phyloP scores from a whole-genome alignment of 2,113 vertebrate genomes.

The Azemiops feae region DNA sequence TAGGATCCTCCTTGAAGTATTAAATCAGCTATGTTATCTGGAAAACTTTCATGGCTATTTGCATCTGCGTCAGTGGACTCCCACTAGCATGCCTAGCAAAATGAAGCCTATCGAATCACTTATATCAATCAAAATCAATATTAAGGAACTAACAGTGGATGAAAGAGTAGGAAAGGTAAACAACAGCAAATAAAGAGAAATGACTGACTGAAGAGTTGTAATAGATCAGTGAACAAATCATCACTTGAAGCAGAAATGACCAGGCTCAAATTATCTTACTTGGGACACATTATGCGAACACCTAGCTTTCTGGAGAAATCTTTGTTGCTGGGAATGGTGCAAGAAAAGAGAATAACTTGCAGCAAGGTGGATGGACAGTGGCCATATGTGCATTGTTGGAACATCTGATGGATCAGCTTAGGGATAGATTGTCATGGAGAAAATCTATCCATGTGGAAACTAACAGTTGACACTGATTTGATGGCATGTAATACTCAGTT shows the following conservation, averaged over 20 bases:
- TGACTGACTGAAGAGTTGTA: not conserved
- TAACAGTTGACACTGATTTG: not conserved
- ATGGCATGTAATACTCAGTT: not conserved
- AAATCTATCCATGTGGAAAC: not conserved
- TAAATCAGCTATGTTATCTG: not conserved
- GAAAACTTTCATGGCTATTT: not conserved
- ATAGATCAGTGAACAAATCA: not conserved
- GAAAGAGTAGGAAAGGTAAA: not conserved
- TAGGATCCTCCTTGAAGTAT: not conserved
- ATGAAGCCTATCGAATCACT: not conserved
- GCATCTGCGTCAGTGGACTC: not conserved
- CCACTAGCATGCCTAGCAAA: not conserved
- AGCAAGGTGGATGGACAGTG: not conserved
- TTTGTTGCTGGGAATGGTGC: not conserved
- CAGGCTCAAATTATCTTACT: not conserved
- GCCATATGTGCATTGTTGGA: not conserved
- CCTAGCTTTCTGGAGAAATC: not conserved
- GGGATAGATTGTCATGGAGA: not conserved
- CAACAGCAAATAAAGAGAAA: not conserved
- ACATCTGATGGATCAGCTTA: not conserved
- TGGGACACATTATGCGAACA: not conserved
- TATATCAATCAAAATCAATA: not conserved
- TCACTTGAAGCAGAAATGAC: not conserved
- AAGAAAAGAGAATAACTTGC: not conserved
- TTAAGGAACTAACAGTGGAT: not conserved